Evolutionary conservation across 2,113 vertebrate species (phyloP).

Genomic region (Scortum barcoo): DNA sequence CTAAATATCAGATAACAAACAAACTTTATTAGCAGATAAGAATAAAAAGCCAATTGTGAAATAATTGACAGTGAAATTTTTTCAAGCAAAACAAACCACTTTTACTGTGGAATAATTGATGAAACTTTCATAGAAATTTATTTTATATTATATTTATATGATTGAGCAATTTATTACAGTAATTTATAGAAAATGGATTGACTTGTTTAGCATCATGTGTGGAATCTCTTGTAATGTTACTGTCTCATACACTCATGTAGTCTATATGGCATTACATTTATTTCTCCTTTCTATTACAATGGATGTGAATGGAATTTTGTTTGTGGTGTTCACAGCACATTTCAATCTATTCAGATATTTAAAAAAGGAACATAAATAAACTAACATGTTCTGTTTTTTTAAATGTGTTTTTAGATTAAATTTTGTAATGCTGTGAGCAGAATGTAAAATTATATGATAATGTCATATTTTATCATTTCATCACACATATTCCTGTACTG

Average conservation of each 20-base stretch:
- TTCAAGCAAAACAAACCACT: background rate
- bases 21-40: background rate
- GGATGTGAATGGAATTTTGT: too few species aligned
- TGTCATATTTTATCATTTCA: background rate
- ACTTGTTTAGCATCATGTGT: too few species aligned
- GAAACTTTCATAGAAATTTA: background rate
- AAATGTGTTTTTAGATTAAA: too few species aligned
- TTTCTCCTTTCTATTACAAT: background rate
- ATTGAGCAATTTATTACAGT: background rate
- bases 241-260: background rate
- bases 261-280: background rate
- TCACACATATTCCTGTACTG: background rate
- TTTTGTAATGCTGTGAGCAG: too few species aligned
- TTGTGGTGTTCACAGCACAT: too few species aligned
- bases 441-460: too few species aligned
- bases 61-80: background rate
- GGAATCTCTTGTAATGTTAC: background rate
- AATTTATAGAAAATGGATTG: too few species aligned
- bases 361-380: too few species aligned
- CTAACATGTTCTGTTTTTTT: too few species aligned
- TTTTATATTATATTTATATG: background rate
- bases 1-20: background rate
- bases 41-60: background rate
- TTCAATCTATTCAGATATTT: too few species aligned
- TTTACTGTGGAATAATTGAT: background rate